phyloP scores from a whole-genome alignment of 37 sponge, comb jelly and placozoan species.

The Cladorhizidae sp. region DNA sequence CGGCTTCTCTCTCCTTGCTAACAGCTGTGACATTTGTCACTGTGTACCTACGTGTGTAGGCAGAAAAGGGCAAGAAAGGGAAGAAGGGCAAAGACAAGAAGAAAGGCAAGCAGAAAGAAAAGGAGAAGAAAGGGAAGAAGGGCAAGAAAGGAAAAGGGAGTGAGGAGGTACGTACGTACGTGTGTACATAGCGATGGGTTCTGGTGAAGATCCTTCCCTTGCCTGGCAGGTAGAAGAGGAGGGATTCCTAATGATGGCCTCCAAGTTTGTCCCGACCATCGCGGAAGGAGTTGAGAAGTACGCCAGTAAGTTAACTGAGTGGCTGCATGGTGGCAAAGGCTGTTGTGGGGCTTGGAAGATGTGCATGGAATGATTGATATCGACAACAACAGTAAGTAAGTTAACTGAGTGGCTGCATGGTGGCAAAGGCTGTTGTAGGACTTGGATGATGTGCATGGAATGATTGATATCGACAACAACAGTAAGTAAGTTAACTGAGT shows the following conservation, averaged over 20 bases:
- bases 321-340: background rate
- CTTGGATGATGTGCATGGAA: no score
- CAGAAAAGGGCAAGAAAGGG: slow-evolving; percentile 72
- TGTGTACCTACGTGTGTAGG: slow-evolving; percentile 14
- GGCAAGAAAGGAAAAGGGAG: slow-evolving; percentile 80
- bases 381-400: no score
- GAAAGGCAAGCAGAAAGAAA: slow-evolving; percentile 68
- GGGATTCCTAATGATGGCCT: slow-evolving; percentile 88
- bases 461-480: no score
- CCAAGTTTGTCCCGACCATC: slow-evolving; percentile 88
- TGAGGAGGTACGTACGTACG: slow-evolving; percentile 46
- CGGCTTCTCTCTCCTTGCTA: no score
- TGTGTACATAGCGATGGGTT: background rate
- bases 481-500: no score
- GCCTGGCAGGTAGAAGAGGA: slow-evolving; percentile 81
- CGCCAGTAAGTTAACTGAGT: slow-evolving; percentile 50
- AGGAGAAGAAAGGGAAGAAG: slow-evolving; percentile 69
- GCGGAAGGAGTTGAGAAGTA: slow-evolving; percentile 60
- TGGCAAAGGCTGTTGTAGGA: background rate
- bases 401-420: no score
- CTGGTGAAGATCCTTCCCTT: background rate
- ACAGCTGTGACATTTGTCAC: no score
- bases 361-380: no score
- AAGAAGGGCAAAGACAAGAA: slow-evolving; percentile 83
- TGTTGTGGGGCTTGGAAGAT: no score